Conservation (phyloP, 2,888 invertebrate species). For the Hirtodrosophila trivittata region DNA sequence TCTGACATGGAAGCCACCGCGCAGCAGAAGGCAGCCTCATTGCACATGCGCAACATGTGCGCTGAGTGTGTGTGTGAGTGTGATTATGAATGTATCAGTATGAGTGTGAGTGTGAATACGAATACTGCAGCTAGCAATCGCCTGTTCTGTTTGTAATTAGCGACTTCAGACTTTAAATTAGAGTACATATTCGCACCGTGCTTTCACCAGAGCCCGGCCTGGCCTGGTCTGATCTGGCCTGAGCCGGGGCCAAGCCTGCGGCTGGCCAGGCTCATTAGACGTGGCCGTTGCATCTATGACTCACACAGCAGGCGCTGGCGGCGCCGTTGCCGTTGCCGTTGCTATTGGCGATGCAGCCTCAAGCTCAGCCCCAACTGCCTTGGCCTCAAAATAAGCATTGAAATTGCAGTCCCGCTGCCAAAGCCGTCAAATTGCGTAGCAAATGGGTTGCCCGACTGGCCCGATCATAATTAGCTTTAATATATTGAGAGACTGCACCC, state of each 20-base stretch:
- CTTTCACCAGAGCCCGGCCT: constrained; percentile 60
- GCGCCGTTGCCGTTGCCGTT: constrained; percentile 10
- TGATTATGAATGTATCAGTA: constrained; percentile 20
- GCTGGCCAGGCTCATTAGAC: constrained; percentile 62
- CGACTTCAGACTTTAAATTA: constrained; percentile 60
- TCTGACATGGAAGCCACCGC: constrained; percentile 43
- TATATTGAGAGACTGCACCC: constrained; percentile 52
- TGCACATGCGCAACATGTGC: constrained; percentile 72
- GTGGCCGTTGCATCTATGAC: constrained; percentile 41
- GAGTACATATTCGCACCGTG: constrained; percentile 58
- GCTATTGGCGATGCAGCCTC: too few relatives aligned
- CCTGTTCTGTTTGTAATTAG: constrained; percentile 65
- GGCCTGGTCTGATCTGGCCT: constrained; percentile 14
- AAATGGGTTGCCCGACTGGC: constrained; percentile 45
- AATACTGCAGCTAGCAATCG: constrained; percentile 7
- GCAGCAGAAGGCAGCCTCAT: constrained; percentile 55
- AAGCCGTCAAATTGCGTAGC: constrained; percentile 66
- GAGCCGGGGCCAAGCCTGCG: constrained; percentile 41
- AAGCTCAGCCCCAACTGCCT: constrained; percentile 29
- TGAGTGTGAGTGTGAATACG: constrained; percentile 25
- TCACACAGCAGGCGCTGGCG: constrained; percentile 58
- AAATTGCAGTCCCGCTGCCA: constrained; percentile 46
- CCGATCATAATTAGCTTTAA: constrained; percentile 69
- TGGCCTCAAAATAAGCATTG: constrained; percentile 57
- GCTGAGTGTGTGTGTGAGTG: constrained; percentile 27